Percentiles rank a stretch among this genome's conserved stretches.
Conservation (phyloP, 2,888 invertebrate genomes). For the Dryobotodes eremita region DNA sequence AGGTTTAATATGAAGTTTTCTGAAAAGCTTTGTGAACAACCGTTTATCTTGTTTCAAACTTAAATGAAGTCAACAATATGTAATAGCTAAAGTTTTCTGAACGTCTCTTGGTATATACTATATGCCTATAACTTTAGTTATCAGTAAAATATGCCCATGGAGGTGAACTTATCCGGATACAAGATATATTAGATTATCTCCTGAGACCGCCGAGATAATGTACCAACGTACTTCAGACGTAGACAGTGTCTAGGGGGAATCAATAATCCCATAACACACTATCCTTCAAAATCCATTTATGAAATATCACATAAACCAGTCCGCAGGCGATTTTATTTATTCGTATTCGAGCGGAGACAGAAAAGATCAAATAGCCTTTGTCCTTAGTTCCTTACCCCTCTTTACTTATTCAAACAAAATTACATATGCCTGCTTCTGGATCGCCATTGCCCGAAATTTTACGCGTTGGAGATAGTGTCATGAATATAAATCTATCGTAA, state of each 20-base stretch:
- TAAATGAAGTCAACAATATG: slow-evolving; percentile 29
- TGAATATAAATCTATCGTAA: slow-evolving; percentile 91
- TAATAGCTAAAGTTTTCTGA: slow-evolving; percentile 22
- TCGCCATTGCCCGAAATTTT: slow-evolving; percentile 90
- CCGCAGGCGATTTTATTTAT: slow-evolving; percentile 86
- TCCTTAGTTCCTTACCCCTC: slow-evolving; percentile 83
- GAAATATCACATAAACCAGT: slow-evolving; percentile 86
- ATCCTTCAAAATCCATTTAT: slow-evolving; percentile 88
- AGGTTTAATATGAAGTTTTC: neutral
- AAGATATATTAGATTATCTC: slow-evolving; percentile 75
- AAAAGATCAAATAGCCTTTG: slow-evolving; percentile 90
- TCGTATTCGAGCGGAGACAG: slow-evolving; percentile 79
- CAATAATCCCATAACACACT: slow-evolving; percentile 84
- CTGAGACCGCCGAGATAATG: slow-evolving; percentile 75
- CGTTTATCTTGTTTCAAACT: slow-evolving; percentile 32
- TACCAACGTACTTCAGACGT: slow-evolving; percentile 73
- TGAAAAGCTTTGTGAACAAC: slow-evolving; percentile 11
- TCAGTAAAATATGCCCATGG: slow-evolving; percentile 58
- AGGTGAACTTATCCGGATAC: slow-evolving; percentile 66
- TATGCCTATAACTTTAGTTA: slow-evolving; percentile 20
- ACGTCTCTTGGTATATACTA: neutral
- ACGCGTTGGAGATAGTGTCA: slow-evolving; percentile 90
- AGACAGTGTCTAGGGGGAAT: slow-evolving; percentile 77
- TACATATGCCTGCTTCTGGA: slow-evolving; percentile 90
- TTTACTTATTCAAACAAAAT: slow-evolving; percentile 91